Evolutionary conservation across 2,797 vertebrate genomes (phyloP), one percentile per base, ranked within the genome.

Genomic region (Benthosema pterotum): DNA sequence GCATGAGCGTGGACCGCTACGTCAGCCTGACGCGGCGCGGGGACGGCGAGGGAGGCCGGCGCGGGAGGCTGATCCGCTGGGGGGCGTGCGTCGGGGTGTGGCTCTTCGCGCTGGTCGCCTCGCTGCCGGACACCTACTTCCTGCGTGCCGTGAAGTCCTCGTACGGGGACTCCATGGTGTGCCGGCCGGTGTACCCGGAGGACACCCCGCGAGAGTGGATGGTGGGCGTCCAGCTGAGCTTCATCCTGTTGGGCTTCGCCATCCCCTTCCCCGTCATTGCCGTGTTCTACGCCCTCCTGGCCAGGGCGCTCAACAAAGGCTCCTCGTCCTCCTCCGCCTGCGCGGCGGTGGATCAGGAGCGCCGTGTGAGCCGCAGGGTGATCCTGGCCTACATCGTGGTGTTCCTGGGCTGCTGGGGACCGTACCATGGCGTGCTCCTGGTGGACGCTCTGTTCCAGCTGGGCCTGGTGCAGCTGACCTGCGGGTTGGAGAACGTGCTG

Each of bases 1-100:
- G 97, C 87, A 99, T 99, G 97, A 99, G 97, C 0, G 92, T 97
- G 72, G 97, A 99, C 84, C 95, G 96, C 51, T 99, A 98, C 80
- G 83, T 98, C 6, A 95, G 94, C 0, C 85, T 96, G 32, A 86
- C 77, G 5, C 58, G 5, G 50, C 81, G 52, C 1, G n/a, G 63
- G 0, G 84, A 90, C 67, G 76, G 69, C 42, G 89, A 92, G 3
- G 86, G 80, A 43, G 63, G 72, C 1, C 71, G 57, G 43, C 92
- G 91, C 77, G 74, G 84, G 74, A 95, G 91, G 89, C 63, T 85
- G 52, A 84, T 89, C 16, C 95, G 97, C 3, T 89, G 91, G 0
- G 61, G 76, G 0, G 93, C 90, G 8, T 99, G 96, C 1, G 46
- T 93, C 7, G 89, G 94, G 47, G 95, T 96, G 71, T 99, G 97